Evolutionary conservation across 2,888 invertebrate species (phyloP).

Genomic region (Thysanoteuthis rhombus): DNA sequence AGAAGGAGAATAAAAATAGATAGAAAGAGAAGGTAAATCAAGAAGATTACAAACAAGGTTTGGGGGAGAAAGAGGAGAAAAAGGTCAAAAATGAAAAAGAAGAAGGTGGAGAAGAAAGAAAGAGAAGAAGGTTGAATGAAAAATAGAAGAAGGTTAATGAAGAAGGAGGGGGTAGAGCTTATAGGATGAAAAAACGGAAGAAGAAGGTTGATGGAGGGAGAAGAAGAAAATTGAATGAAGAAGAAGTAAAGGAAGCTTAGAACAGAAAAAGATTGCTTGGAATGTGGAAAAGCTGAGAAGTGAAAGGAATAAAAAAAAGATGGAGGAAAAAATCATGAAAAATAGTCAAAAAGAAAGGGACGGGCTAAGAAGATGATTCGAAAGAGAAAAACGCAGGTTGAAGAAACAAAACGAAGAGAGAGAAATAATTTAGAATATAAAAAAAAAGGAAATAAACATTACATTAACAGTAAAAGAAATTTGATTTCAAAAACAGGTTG

Average conservation of each 20-base stretch:
- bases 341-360: too few relatives aligned
- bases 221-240: background rate
- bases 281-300: too few relatives aligned
- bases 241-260: background rate
- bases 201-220: background rate
- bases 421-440: too few relatives aligned
- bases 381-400: too few relatives aligned
- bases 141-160: background rate
- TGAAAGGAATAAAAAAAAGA: background rate
- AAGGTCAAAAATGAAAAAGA: background rate
- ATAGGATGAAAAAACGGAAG: background rate
- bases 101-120: background rate
- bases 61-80: background rate
- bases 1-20: too few relatives aligned
- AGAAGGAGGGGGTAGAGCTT: fast-evolving
- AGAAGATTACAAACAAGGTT: too few relatives aligned
- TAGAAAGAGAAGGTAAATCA: background rate
- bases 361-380: too few relatives aligned
- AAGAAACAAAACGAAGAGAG: too few relatives aligned
- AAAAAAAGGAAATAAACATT: background rate
- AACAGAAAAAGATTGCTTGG: background rate
- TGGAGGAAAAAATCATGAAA: background rate
- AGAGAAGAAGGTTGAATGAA: background rate
- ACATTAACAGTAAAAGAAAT: too few relatives aligned
- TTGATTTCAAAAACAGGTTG: too few relatives aligned